A percentile compares a stretch with the other conserved stretches of the same genome.
These are phyloP conservation scores for Istiophorus platypterus DNA, from an alignment of 2,113 vertebrate species.

Conservation along the genomic window DNA sequence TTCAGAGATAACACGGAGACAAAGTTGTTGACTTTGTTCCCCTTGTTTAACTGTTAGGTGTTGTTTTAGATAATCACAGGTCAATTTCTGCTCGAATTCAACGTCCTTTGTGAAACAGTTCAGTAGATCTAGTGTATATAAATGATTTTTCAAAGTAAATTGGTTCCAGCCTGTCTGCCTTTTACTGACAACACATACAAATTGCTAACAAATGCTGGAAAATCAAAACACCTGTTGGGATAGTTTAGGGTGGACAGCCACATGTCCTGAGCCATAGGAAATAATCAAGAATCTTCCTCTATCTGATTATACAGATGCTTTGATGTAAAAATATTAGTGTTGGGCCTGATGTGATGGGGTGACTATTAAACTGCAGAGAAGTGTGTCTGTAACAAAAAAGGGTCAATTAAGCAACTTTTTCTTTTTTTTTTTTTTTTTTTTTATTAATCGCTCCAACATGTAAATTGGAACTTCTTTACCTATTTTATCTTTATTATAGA, in stretches of 20 bases:
- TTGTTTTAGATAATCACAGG: conserved; percentile 7
- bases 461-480: not conserved
- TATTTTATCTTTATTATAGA: not conserved
- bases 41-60: not conserved
- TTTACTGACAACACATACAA: conserved; percentile 32
- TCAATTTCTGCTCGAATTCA: not conserved
- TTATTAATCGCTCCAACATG: not conserved
- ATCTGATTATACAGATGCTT: conserved; percentile 20
- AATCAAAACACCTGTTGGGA: conserved; percentile 55
- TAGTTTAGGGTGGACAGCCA: not conserved
- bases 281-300: not conserved
- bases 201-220: conserved; percentile 48
- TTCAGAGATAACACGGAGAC: not conserved
- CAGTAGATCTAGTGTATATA: not conserved
- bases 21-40: conserved; percentile 2
- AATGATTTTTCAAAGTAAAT: conserved; percentile 16
- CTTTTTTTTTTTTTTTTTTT: not conserved
- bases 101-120: not conserved
- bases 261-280: not conserved
- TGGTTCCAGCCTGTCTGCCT: conserved; percentile 21
- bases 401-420: not conserved
- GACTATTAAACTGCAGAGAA: not conserved
- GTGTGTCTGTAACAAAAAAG: not conserved
- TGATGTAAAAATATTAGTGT: not conserved
- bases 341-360: not conserved